phyloP scores from a whole-genome alignment of 1,140 invertebrate genomes.

The Triops cancriformis region DNA sequence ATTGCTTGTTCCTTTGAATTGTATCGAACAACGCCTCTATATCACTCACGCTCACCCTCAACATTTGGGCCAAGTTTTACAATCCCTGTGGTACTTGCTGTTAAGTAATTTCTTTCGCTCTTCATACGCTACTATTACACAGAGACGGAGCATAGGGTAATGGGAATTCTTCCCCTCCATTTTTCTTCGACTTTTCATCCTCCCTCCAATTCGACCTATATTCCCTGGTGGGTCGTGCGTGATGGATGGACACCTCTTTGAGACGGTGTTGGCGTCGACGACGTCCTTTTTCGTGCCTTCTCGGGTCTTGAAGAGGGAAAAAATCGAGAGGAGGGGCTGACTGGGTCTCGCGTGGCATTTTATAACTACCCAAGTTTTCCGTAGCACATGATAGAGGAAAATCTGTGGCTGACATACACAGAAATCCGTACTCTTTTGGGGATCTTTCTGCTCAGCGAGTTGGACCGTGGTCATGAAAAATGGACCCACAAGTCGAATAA shows the following conservation, averaged over 20 bases:
- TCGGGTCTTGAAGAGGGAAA: background rate
- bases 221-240: background rate
- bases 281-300: background rate
- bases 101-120: background rate
- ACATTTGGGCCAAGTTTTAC: too few relatives aligned
- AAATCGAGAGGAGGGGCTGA: background rate
- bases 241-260: background rate
- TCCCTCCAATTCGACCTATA: background rate
- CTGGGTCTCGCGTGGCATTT: background rate
- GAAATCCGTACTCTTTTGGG: background rate
- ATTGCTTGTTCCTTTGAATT: background rate
- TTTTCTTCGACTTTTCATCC: background rate
- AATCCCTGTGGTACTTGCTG: background rate
- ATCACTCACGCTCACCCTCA: background rate
- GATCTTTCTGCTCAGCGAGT: background rate
- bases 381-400: background rate
- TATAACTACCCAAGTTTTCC: background rate
- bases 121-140: background rate
- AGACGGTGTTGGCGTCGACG: constrained; percentile 4
- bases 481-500: background rate
- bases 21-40: background rate
- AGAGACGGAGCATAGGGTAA: background rate
- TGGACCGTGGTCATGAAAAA: background rate
- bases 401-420: background rate
- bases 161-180: background rate